These are phyloP conservation scores for Chrysomallon squamiferum DNA, from an alignment of 1,140 invertebrate species.

Conservation along the genomic window DNA sequence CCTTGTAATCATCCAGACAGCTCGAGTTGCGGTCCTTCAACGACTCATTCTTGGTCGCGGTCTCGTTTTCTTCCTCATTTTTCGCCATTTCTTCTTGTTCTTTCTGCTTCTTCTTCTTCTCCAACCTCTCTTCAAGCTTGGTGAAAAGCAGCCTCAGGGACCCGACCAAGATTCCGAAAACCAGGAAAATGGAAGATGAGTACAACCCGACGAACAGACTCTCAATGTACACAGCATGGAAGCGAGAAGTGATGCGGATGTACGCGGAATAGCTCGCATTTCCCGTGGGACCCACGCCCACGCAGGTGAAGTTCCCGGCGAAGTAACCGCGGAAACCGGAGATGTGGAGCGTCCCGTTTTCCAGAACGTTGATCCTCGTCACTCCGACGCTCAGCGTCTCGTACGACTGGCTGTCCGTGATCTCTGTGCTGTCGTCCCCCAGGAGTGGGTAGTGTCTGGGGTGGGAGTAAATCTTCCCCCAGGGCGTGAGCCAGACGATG, in stretches of 20 bases:
- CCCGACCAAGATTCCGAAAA: constrained; percentile 41
- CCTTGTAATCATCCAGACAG: not conserved
- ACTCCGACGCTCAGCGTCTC: constrained; percentile 17
- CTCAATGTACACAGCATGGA: constrained; percentile 17
- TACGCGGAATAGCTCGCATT: constrained; percentile 23
- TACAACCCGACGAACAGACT: constrained; percentile 36
- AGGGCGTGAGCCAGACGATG: constrained; percentile 50
- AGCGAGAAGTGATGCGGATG: constrained; percentile 15
- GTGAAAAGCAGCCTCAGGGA: constrained; percentile 23
- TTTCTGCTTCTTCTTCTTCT: not conserved
- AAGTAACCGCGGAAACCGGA: constrained; percentile 41
- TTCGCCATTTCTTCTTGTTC: not conserved
- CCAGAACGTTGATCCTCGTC: constrained; percentile 15
- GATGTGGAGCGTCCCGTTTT: constrained; percentile 30
- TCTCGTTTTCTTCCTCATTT: too few species aligned
- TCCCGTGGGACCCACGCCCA: constrained; percentile 40
- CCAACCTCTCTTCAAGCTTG: not conserved
- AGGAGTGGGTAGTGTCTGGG: constrained; percentile 4
- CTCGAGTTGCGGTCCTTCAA: too few species aligned
- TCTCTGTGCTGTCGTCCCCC: constrained; percentile 10
- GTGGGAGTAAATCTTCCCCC: constrained; percentile 39
- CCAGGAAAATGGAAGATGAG: constrained; percentile 22
- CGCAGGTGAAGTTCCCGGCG: constrained; percentile 43
- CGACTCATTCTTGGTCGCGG: too few species aligned
- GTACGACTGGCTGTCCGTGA: constrained; percentile 13